Evolutionary conservation across 2,797 vertebrate species (phyloP).

Genomic region (Cichlasoma orientale): DNA sequence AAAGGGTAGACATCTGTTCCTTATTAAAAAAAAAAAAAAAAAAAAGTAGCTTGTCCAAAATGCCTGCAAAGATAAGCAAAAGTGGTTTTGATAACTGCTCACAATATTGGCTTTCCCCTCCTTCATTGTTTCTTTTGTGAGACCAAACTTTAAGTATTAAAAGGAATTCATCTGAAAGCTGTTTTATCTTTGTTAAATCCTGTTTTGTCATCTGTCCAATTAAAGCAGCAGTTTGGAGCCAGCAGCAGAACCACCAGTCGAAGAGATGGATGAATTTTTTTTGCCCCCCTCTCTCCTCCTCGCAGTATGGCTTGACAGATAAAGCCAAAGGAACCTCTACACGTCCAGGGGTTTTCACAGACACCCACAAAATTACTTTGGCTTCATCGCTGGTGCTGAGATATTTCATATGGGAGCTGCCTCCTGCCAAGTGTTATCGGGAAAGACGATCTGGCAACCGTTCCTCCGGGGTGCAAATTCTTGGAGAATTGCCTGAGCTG

Average conservation of each 20-base stretch:
- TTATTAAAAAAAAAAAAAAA: constrained; percentile 43
- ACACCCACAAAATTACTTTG: constrained; percentile 64
- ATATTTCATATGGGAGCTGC: constrained; percentile 54
- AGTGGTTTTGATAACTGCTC: constrained; percentile 62
- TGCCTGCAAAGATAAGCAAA: constrained; percentile 70
- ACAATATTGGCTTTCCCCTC: constrained; percentile 44
- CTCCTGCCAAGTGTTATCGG: constrained; percentile 68
- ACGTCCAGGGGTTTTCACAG: constrained; percentile 42
- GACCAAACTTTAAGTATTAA: constrained; percentile 17
- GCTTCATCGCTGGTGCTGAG: constrained; percentile 45
- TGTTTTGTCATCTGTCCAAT: constrained; percentile 37
- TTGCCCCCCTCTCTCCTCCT: too few species aligned
- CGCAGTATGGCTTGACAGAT: constrained; percentile 26
- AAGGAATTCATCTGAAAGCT: constrained; percentile 9
- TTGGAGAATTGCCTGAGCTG: constrained; percentile 53
- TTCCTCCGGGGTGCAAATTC: constrained; percentile 47
- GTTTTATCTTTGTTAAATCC: constrained; percentile 30
- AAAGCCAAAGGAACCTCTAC: constrained; percentile 35
- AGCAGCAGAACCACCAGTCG: constrained; percentile 13
- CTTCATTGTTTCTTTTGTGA: constrained; percentile 42
- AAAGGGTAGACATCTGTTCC: constrained; percentile 71
- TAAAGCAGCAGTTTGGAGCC: constrained; percentile 29
- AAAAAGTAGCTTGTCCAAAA: constrained; percentile 45
- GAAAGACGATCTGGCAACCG: constrained; percentile 58
- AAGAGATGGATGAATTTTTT: neutral